These are phyloP conservation scores for Microctenopoma lineatum DNA, from an alignment of 2,797 vertebrate species.

Conservation along the genomic window DNA sequence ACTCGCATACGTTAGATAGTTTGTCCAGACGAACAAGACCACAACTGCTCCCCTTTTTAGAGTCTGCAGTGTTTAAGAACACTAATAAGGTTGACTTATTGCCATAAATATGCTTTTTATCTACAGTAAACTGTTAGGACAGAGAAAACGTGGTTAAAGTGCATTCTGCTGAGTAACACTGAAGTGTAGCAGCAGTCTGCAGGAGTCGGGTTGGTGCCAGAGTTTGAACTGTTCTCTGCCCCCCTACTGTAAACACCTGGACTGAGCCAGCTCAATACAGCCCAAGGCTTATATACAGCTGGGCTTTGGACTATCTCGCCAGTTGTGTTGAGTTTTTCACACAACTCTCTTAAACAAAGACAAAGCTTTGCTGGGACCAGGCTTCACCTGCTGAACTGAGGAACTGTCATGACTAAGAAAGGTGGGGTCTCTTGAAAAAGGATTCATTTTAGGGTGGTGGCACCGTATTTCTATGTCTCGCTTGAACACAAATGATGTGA, in stretches of 20 bases:
- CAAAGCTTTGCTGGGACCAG: slow-evolving; percentile 32
- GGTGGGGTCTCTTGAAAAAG: background rate
- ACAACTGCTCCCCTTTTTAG: slow-evolving; percentile 12
- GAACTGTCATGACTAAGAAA: background rate
- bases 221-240: slow-evolving; percentile 36
- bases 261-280: slow-evolving; percentile 21
- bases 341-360: slow-evolving; percentile 52
- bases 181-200: slow-evolving; percentile 17
- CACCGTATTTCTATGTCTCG: background rate
- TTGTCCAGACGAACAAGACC: slow-evolving; percentile 24
- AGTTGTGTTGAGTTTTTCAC: slow-evolving; percentile 53
- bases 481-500: background rate
- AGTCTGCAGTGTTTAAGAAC: slow-evolving; percentile 2
- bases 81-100: background rate
- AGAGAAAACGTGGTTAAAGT: background rate
- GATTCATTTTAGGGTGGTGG: background rate
- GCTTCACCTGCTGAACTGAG: slow-evolving; percentile 18
- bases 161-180: slow-evolving; percentile 18
- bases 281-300: slow-evolving; percentile 42
- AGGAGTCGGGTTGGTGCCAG: slow-evolving; percentile 24
- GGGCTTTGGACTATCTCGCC: slow-evolving; percentile 27
- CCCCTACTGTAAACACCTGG: slow-evolving; percentile 57
- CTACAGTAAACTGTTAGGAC: background rate
- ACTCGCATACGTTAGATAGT: slow-evolving; percentile 33
- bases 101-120: background rate